Percentiles rank a stretch among this genome's conserved stretches.
Conservation (phyloP, 2,888 invertebrate species). For the Synergus itoensis region DNA sequence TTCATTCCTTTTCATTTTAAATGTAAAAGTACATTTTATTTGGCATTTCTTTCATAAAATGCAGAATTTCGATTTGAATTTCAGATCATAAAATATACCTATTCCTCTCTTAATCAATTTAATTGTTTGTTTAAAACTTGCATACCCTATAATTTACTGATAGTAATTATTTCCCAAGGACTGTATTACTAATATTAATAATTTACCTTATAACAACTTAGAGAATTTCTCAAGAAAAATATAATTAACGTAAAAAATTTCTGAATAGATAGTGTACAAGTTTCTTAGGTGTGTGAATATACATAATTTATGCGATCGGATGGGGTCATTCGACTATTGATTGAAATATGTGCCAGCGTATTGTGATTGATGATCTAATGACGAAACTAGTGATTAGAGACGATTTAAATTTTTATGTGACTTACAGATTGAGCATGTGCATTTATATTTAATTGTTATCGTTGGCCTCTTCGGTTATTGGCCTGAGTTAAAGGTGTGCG, state of each 20-base stretch:
- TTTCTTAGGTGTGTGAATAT: not conserved
- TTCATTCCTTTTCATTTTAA: not conserved
- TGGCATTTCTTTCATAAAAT: too few species aligned
- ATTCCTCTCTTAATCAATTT: not conserved
- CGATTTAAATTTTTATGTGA: not conserved
- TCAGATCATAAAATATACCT: not conserved
- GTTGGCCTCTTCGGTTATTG: not conserved
- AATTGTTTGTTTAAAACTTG: not conserved
- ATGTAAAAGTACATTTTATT: not conserved
- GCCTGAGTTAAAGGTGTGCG: not conserved
- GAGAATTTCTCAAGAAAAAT: not conserved
- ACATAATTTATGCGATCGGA: not conserved
- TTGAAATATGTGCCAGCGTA: not conserved
- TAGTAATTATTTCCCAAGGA: not conserved
- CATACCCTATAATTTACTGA: not conserved
- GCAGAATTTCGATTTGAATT: not conserved
- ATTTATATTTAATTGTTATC: not conserved
- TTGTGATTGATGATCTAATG: conserved; percentile 20
- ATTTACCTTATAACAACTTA: not conserved
- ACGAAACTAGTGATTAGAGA: conserved; percentile 1
- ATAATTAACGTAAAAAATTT: not conserved
- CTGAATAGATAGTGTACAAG: not conserved
- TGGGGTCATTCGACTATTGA: not conserved
- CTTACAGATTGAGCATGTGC: not conserved
- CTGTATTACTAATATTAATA: not conserved